A percentile compares a stretch with the other conserved stretches of the same genome.
Evolutionary conservation across 2,888 invertebrate genomes (phyloP).

Genomic region (Philereme vetulata): DNA sequence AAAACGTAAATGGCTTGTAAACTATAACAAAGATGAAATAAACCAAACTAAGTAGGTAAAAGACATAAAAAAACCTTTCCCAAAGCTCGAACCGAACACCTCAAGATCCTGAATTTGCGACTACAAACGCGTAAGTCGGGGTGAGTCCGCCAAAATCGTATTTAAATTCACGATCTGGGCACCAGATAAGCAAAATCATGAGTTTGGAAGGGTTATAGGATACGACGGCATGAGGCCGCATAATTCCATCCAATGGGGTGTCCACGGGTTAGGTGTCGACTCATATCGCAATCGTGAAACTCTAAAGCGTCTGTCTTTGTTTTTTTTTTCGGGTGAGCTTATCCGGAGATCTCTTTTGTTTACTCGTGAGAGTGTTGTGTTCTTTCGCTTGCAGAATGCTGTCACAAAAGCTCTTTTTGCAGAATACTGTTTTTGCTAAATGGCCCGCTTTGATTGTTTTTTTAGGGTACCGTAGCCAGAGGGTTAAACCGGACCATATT

Average conservation of each 20-base stretch:
- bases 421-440: too few species aligned
- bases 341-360: constrained; percentile 13
- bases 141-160: constrained; percentile 71
- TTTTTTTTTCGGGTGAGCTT: constrained; percentile 37
- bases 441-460: too few species aligned
- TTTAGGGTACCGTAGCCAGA: too few species aligned
- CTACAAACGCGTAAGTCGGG: constrained; percentile 63
- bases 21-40: background rate
- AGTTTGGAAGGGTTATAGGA: constrained; percentile 78
- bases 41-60: background rate
- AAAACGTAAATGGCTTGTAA: too few species aligned
- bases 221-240: constrained; percentile 78
- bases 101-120: constrained; percentile 65
- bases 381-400: too few species aligned
- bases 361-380: too few species aligned
- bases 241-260: constrained; percentile 64
- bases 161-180: constrained; percentile 78
- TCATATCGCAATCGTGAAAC: constrained; percentile 52
- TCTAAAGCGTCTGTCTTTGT: constrained; percentile 14
- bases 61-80: constrained; percentile 8
- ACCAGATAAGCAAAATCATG: constrained; percentile 81
- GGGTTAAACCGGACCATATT: too few species aligned
- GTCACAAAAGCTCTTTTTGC: too few species aligned
- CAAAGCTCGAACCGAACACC: constrained; percentile 44
- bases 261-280: constrained; percentile 45